Evolutionary conservation across 2,797 vertebrate genomes (phyloP).

Genomic region (Nannoperca australis): DNA sequence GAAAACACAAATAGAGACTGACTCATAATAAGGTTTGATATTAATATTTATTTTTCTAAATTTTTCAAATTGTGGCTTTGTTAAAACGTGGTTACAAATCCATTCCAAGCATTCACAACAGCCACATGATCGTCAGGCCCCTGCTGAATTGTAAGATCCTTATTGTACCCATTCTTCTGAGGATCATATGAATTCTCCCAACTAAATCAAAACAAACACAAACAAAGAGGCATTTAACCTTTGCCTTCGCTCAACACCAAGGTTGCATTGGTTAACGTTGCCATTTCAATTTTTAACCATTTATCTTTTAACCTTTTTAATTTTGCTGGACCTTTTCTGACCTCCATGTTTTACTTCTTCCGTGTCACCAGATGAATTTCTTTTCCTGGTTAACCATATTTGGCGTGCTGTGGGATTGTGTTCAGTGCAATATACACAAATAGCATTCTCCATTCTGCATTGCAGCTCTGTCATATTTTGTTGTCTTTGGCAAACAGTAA

Average conservation of each 20-base stretch:
- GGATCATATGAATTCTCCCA: neutral
- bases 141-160: neutral
- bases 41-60: neutral
- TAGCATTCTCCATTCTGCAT: neutral
- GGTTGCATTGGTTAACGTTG: neutral
- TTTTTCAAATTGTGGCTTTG: neutral
- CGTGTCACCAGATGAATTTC: neutral
- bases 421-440: neutral
- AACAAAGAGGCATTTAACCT: constrained; percentile 18
- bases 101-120: too few relatives aligned
- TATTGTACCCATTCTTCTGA: neutral
- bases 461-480: neutral
- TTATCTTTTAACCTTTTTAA: neutral
- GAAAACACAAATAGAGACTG: neutral
- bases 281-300: neutral
- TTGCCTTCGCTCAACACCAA: neutral
- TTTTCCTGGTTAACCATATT: too few relatives aligned
- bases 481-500: neutral
- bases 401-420: neutral
- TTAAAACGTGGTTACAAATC: neutral
- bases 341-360: neutral
- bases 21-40: neutral
- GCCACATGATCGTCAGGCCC: neutral
- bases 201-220: neutral
- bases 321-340: neutral